Evolutionary conservation across 2,113 vertebrate species (phyloP).

Genomic region (Pachycephala philippinensis): DNA sequence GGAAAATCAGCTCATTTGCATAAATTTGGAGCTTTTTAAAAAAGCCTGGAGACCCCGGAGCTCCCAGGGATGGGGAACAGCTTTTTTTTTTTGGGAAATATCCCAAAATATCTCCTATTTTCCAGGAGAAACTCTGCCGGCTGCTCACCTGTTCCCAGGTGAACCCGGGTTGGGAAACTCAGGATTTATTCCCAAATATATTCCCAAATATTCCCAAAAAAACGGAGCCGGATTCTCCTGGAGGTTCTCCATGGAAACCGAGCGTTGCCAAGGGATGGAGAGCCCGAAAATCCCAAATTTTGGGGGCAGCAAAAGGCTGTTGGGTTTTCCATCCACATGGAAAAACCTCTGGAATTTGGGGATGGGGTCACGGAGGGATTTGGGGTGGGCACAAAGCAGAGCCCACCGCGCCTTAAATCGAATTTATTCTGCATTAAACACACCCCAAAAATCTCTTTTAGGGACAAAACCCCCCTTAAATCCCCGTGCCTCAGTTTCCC

Average conservation of each 20-base stretch:
- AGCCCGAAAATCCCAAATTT: neutral
- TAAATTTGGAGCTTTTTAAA: neutral
- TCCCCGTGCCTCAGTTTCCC: too few species aligned
- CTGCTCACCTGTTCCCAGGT: neutral
- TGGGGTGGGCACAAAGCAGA: fast-evolving
- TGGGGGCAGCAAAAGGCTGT: neutral
- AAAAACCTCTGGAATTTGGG: neutral
- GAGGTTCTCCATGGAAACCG: slow-evolving; percentile 21
- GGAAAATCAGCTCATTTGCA: neutral
- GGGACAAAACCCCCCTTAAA: too few species aligned
- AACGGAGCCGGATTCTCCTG: neutral
- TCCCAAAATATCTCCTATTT: fast-evolving
- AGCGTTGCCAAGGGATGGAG: neutral
- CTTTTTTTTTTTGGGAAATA: neutral
- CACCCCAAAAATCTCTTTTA: fast-evolving
- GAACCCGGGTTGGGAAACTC: neutral
- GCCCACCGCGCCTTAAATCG: neutral
- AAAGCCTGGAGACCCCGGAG: neutral
- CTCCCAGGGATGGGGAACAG: neutral
- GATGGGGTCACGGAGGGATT: neutral
- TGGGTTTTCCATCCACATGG: fast-evolving
- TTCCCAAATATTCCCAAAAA: neutral
- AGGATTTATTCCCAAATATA: too few species aligned
- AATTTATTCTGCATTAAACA: fast-evolving
- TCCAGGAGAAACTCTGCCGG: neutral